Base-by-base conservation (phyloP, 2,888 invertebrate genomes). In the Leptarthrus brevirostris region DNA sequence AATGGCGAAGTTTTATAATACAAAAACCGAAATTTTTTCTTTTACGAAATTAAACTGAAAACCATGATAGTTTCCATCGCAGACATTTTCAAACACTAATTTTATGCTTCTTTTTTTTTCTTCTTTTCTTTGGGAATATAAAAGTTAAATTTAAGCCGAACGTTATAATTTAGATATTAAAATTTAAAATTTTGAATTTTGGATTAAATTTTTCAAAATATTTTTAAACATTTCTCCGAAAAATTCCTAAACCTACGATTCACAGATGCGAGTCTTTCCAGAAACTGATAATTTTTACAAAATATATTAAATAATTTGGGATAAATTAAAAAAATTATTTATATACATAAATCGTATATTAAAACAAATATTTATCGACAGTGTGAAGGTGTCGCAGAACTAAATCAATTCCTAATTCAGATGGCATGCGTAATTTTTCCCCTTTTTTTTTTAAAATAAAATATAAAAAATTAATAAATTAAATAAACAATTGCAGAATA, bases 181-280 rank as follows among this genome's bases (percentile, higher is more conserved):
- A 53, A 53, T 20, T 20, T 53, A 53, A 20, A 53, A 20, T 53
- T 53, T 53, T 22, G 12, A 56, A 30, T 34, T 26, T 56, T 56
- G 14, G 14, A 14, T 30, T 10, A 30, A 56, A n/a, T n/a, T n/a
- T n/a, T n/a, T n/a, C n/a, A n/a, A 56, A 26, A 26, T 14, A 10
- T 56, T 30, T 70, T n/a, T n/a, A n/a, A n/a, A n/a, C n/a, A n/a
- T n/a, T n/a, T 53, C 20, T 53, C 70, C 36, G 53, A n/a, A 70
- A 52, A 53, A 34, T 30, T 66, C 26, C 66, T 66, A 47, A 66
- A 16, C 66, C 66, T 66, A 66, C 66, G 47, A 66, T 70, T 70
- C 70, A 70, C 70, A 70, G 70, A 70, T 70, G 49, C 70, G 70
- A 70, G 70, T 73, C 73, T 73, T 73, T 73, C 73, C 73, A 47